phyloP scores from a whole-genome alignment of 1,140 invertebrate genomes.

The Drosophila aff. region DNA sequence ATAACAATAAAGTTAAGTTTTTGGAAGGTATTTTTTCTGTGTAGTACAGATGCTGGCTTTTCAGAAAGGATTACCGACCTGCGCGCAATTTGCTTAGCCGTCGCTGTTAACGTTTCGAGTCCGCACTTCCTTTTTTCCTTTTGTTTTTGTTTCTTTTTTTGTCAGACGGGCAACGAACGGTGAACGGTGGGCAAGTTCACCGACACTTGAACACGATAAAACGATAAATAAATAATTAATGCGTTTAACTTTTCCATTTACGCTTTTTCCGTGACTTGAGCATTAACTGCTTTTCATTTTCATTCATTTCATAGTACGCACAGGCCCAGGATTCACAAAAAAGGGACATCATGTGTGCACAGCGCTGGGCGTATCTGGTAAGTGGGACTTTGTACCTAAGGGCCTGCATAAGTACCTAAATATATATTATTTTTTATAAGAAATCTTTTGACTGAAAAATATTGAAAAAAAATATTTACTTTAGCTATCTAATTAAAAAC shows the following conservation, averaged over 20 bases:
- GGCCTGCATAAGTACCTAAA: neutral
- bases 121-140: conserved; percentile 30
- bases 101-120: conserved; percentile 50
- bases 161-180: conserved; percentile 34
- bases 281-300: conserved; percentile 83
- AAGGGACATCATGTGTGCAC: conserved; percentile 24
- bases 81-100: conserved; percentile 75
- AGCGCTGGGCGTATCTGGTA: neutral
- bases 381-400: neutral
- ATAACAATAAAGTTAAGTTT: neutral
- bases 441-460: no score
- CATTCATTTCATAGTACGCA: conserved; percentile 73
- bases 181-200: conserved; percentile 65
- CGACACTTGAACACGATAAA: conserved; percentile 82
- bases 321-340: conserved; percentile 32
- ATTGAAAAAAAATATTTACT: no score
- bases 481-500: no score
- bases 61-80: conserved; percentile 61
- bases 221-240: conserved; percentile 85
- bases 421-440: neutral
- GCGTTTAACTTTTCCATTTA: conserved; percentile 83
- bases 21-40: neutral
- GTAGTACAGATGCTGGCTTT: conserved; percentile 43
- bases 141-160: conserved; percentile 38
- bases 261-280: conserved; percentile 84